Evolutionary conservation across 2,113 vertebrate genomes (phyloP).

Genomic region (Calyptomena viridis): DNA sequence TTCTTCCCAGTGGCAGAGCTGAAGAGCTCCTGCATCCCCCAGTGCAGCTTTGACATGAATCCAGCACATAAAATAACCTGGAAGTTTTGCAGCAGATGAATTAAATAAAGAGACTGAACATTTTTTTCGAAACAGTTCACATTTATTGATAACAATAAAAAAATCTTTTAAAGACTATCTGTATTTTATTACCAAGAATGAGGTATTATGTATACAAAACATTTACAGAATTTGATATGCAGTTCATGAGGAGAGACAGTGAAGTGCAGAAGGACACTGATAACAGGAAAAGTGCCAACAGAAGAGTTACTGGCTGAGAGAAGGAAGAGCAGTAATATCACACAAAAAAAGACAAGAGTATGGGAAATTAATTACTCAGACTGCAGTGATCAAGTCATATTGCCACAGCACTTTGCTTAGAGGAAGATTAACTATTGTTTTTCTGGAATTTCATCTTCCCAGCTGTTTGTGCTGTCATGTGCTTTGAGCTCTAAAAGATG

Average conservation of each 20-base stretch:
- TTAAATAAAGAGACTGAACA: neutral
- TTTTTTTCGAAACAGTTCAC: slow-evolving; percentile 73
- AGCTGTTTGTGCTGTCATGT: slow-evolving; percentile 20
- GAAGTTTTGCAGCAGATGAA: neutral
- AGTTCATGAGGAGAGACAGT: slow-evolving; percentile 40
- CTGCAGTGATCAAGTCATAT: neutral
- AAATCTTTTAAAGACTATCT: slow-evolving; percentile 83
- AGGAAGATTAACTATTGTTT: neutral
- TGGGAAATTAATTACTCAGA: neutral
- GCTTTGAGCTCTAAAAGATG: slow-evolving; percentile 61
- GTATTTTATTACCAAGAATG: slow-evolving; percentile 79
- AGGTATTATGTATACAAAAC: slow-evolving; percentile 83
- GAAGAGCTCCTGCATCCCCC: neutral
- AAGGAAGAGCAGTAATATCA: neutral
- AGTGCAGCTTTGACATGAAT: neutral
- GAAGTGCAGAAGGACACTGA: slow-evolving; percentile 12
- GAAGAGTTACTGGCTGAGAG: neutral
- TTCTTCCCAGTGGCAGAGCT: neutral
- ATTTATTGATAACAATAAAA: slow-evolving; percentile 81
- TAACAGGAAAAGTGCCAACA: neutral
- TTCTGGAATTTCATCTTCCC: neutral
- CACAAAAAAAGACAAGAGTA: neutral
- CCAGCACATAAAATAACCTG: neutral
- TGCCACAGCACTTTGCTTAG: neutral
- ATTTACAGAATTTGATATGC: slow-evolving; percentile 77